Base-by-base conservation (phyloP, 2,888 invertebrate species). In the Boloria euphrosyne region DNA sequence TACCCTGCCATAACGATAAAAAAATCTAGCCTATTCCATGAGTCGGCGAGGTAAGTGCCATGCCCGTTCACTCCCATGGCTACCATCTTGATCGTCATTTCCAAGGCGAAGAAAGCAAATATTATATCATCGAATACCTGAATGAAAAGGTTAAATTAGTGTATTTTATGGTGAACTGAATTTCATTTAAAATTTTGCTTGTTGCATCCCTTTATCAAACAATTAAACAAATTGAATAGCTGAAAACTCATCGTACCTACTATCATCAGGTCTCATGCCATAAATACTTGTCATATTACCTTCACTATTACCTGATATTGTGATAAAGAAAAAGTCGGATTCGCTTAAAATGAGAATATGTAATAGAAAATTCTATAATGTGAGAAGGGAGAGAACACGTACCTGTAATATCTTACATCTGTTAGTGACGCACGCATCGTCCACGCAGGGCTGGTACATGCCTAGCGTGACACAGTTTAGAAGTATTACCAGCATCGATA, bases 401-500 rank as follows among this genome's bases (percentile, higher is more conserved):
- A 98, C 98, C 96, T 98, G 97, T 83, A 98, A 92, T 87, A 98
- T 97, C 91, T 96, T 96, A 93, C 98, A 98, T 82, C 97, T 94
- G 89, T 96, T 97, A 76, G 96, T 96, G 71, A 95, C 93, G 87
- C 99, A 99, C 78, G 95, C 94, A 80, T 98, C 97, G 88, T 98
- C 99, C 80, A 97, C 96, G 89, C 99, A 99, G 27, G 99, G 99
- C 91, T 99, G 98, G 92, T 99, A 99, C 99, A 99, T 99, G 70
- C 99, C 99, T 80, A 99, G 94, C 14, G 99, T 99, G 76, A 99
- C 94, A 93, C 99, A 99, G 94, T 99, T 99, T 82, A 99, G 94
- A 77, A 99, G 93, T 83, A 99, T 99, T 73, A 99, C 98, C 91
- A 98, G 94, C 97, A 99, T 99, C 81, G 98, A 99, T 80, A 99